These are phyloP conservation scores for Aphidoletes aphidimyza DNA, from an alignment of 2,888 invertebrate genomes.

Conservation along the genomic window DNA sequence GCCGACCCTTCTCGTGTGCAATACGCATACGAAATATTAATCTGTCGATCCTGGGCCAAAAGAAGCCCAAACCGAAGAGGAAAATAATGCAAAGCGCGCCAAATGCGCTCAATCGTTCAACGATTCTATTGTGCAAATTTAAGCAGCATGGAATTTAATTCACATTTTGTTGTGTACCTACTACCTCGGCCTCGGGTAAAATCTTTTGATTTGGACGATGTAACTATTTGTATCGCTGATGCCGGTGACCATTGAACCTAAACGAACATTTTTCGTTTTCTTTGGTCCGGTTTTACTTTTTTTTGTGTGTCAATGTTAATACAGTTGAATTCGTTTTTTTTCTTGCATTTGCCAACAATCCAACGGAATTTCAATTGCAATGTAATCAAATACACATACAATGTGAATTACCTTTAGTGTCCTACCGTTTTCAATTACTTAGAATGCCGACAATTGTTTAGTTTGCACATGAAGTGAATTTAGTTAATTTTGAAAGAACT, in stretches of 20 bases:
- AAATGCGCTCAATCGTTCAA: background rate
- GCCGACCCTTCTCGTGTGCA: background rate
- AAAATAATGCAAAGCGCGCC: conserved; percentile 5
- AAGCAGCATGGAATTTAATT: background rate
- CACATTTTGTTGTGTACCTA: background rate
- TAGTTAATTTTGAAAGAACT: too few species aligned
- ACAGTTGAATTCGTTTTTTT: background rate
- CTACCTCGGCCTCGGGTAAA: background rate
- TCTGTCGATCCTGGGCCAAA: background rate
- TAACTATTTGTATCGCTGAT: conserved; percentile 11
- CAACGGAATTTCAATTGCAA: background rate
- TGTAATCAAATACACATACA: background rate
- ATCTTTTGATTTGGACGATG: background rate
- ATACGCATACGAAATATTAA: background rate
- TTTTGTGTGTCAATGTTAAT: background rate
- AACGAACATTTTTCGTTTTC: background rate
- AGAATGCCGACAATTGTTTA: background rate
- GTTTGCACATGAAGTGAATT: background rate
- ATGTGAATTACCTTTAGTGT: background rate
- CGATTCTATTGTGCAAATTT: background rate
- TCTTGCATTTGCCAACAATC: background rate
- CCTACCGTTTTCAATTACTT: background rate
- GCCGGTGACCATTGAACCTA: conserved; percentile 7
- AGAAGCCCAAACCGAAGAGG: too few species aligned
- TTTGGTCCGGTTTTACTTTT: background rate